Evolutionary conservation across 2,888 invertebrate genomes (phyloP), one percentile per base, ranked within the genome.

Genomic region (Lasioglossum leucozonium): DNA sequence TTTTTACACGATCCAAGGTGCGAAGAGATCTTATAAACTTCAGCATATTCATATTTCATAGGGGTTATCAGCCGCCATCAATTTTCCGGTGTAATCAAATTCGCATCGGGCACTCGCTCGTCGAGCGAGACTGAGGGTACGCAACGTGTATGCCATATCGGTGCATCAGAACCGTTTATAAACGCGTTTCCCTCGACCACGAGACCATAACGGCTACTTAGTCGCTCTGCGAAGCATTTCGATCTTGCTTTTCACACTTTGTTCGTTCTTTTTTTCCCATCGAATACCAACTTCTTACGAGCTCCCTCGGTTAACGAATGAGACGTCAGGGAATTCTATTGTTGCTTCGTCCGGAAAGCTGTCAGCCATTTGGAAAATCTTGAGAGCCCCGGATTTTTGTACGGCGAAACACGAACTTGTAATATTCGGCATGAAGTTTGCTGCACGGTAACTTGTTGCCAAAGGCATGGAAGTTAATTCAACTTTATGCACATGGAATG

Each of bases 11-110:
- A 44, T 42, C 26, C 55, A 37, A 58, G 69, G 37, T 40, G 79
- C 74, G 34, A 82, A 79, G n/a, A 71, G 80, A 71, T 72, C 81
- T 81, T 65, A 65, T 65, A 65, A 34, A 65, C 34, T 65, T 82
- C 81, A 55, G 51, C 72, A 67, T 81, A 81, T 83, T 77, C 72
- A 76, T 83, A 83, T 77, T 81, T 83, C 76, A 73, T 72, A 30
- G 44, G n/a, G 44, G 47, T 82, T 77, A 84, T 84, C 83, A 77
- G 67, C 55, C 72, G 13, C 69, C 76, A 77, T 77, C 83, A 77
- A 82, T 82, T 77, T 75, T 58, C 73, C 55, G 40, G 18, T 30
- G 47, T 69, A 84, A 84, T 84, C 82, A 58, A 84, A 84, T 73
- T 82, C 82, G 55, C 83, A 69, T 83, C 81, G 55, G 30, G 67